A percentile compares a stretch with the other conserved stretches of the same genome.
Conservation (phyloP, 2,113 vertebrate genomes). For the Nothoprocta perdicaria region DNA sequence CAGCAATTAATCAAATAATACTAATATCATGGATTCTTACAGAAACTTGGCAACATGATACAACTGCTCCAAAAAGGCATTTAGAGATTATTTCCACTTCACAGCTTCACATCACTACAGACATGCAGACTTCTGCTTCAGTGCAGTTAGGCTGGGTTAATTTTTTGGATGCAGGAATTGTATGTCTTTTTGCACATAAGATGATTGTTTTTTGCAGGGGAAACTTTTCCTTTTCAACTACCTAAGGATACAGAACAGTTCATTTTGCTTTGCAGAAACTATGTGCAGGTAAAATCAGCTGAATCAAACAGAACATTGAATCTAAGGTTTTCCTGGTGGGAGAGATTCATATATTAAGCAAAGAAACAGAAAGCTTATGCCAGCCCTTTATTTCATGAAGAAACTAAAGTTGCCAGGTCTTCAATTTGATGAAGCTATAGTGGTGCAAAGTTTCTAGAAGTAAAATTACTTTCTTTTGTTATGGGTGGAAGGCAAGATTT, state of each 20-base stretch:
- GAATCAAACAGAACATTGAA: slow-evolving; percentile 33
- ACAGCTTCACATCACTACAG: background rate
- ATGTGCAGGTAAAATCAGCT: background rate
- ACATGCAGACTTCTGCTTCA: background rate
- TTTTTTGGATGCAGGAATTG: background rate
- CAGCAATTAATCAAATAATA: slow-evolving; percentile 29
- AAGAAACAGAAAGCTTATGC: slow-evolving; percentile 13
- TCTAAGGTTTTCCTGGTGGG: slow-evolving; percentile 2
- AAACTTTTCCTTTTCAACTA: background rate
- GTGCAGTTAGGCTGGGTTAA: background rate
- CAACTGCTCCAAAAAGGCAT: slow-evolving; percentile 2
- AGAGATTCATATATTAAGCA: slow-evolving; percentile 21
- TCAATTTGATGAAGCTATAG: background rate
- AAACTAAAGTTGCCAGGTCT: slow-evolving; percentile 14
- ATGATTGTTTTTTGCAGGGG: background rate
- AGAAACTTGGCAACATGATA: slow-evolving; percentile 35
- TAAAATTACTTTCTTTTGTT: background rate
- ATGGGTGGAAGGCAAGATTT: background rate
- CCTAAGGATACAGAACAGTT: background rate
- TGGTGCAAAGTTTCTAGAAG: slow-evolving; percentile 15
- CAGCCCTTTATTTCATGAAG: slow-evolving; percentile 38
- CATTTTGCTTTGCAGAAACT: background rate
- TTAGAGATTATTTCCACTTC: slow-evolving; percentile 42
- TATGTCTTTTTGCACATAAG: background rate
- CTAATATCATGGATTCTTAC: background rate